A percentile compares a stretch with the other conserved stretches of the same genome.
These are phyloP conservation scores for Vireo griseus DNA, from an alignment of 2,797 vertebrate species.

Conservation along the genomic window DNA sequence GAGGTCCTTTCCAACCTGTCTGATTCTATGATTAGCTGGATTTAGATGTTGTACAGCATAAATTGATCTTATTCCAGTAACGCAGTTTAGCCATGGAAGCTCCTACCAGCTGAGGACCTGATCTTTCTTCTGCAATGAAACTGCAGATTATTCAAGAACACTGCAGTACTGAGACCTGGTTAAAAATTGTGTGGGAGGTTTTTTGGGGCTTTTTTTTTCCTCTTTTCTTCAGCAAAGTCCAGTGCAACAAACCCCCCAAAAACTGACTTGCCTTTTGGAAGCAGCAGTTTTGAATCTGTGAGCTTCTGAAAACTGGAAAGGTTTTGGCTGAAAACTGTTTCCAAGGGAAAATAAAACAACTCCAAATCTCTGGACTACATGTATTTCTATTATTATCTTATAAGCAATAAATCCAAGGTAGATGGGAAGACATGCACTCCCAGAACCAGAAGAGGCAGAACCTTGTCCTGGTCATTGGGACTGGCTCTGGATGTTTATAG, in stretches of 20 bases:
- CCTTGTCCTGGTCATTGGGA: background rate
- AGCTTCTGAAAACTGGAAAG: background rate
- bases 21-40: background rate
- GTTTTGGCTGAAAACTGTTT: background rate
- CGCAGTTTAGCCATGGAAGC: background rate
- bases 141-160: background rate
- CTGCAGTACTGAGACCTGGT: background rate
- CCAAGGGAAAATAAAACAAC: background rate
- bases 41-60: background rate
- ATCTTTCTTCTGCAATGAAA: background rate
- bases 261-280: background rate
- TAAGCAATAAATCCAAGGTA: background rate
- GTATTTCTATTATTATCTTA: background rate
- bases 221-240: background rate
- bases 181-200: background rate
- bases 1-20: too few species aligned
- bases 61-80: background rate
- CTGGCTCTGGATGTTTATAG: background rate
- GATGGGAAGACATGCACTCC: background rate
- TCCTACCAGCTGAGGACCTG: background rate
- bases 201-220: fast-evolving
- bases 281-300: background rate
- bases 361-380: background rate
- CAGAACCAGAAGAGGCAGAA: background rate
- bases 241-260: background rate